phyloP scores from a whole-genome alignment of 1,140 invertebrate species.

The Colletes latitarsis region DNA sequence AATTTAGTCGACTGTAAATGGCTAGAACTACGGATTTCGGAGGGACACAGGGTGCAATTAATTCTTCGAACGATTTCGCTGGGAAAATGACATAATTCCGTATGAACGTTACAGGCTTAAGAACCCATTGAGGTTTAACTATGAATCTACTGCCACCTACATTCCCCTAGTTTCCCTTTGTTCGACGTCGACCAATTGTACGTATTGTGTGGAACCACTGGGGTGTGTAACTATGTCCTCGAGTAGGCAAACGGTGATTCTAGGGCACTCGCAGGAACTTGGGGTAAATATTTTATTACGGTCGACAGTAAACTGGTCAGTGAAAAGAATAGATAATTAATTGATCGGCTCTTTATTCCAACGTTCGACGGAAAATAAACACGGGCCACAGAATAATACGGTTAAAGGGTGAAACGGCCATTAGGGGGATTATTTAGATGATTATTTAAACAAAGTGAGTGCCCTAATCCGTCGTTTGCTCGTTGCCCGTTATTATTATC shows the following conservation, averaged over 20 bases:
- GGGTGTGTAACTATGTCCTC: slow-evolving; percentile 4
- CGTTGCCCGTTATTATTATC: too few species aligned
- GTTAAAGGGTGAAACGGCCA: too few species aligned
- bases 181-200: slow-evolving; percentile 6
- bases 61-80: slow-evolving; percentile 53
- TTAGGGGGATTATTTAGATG: too few species aligned
- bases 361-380: too few species aligned
- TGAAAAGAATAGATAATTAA: too few species aligned
- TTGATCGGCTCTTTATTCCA: too few species aligned
- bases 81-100: slow-evolving; percentile 64
- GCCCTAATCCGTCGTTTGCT: too few species aligned
- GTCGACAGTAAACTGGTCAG: too few species aligned
- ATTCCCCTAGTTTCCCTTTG: neutral
- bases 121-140: slow-evolving; percentile 45
- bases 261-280: neutral
- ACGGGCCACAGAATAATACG: too few species aligned
- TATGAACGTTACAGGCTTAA: slow-evolving; percentile 63
- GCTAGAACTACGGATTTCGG: slow-evolving; percentile 48
- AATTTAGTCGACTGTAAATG: slow-evolving; percentile 42
- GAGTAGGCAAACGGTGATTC: neutral
- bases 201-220: neutral
- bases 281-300: neutral
- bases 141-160: slow-evolving; percentile 2
- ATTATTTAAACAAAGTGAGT: too few species aligned
- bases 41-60: slow-evolving; percentile 57